Base-by-base conservation (phyloP, 2,797 vertebrate species). In the Helicolenus hilgendorfi region DNA sequence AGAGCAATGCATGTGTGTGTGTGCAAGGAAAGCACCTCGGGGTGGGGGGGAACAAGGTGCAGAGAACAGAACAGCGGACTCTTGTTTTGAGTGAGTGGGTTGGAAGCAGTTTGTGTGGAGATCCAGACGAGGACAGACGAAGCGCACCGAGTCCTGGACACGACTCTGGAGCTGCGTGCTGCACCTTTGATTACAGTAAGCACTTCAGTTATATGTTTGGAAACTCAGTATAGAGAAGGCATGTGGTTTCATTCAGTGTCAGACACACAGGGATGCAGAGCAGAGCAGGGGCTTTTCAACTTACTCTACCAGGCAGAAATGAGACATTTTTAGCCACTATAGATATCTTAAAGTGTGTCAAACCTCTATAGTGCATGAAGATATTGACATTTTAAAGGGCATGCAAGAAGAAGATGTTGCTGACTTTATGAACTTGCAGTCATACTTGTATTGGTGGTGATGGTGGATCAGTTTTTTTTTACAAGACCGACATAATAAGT, bases 161-260 rank as follows among this genome's bases (percentile, higher is more conserved):
- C 83, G 80, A 71, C 53, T 36, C 41, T 59, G 14, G 59, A 79
- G 77, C 92, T 14, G 85, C 77, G 83, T 84, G 79, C 78, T 77
- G 84, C 77, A 41, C 5, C 79, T 79, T 58, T 79, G 63, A 82
- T 58, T 72, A 87, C 91, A 68, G 93, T 94, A 94, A 95, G 93
- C 73, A 62, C 85, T 78, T 69, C 31, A 68, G 11, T 53, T 84
- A 63, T 84, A 10, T 86, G 72, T 89, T 84, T 79, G 55, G 58
- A 58, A 82, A 76, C 53, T 79, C 22, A 26, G n/a, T 58, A 13
- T 10, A 49, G 45, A 14, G 24, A 64, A 56, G 24, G 24, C n/a
- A 20, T 73, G 4, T 49, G 24, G 7, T 59, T 63, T 5, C 69
- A 65, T 36, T 83, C 31, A 1, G 2, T 24, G 18, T 53, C 72